Conservation (phyloP, 1,140 invertebrate genomes). For the Dufourea novaeangliae region DNA sequence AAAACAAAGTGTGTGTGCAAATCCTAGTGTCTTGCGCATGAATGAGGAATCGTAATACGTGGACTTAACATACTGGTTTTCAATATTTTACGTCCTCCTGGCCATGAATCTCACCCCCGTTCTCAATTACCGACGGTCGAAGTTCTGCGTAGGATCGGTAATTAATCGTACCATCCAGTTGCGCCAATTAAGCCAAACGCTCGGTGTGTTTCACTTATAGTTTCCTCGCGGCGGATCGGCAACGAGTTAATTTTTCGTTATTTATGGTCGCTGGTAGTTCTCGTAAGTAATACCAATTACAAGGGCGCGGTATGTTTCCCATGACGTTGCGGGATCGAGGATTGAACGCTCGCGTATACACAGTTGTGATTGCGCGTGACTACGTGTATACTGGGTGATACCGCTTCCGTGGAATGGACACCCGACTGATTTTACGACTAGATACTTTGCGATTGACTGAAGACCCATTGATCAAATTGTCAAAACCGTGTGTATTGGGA, state of each 20-base stretch:
- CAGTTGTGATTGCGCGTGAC: background rate
- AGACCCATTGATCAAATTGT: too few species aligned
- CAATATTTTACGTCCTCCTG: background rate
- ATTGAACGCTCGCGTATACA: background rate
- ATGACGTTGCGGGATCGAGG: background rate
- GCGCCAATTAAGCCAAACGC: constrained; percentile 39
- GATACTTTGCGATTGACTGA: too few species aligned
- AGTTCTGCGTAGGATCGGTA: background rate
- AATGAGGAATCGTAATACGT: background rate
- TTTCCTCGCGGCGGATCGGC: constrained; percentile 13
- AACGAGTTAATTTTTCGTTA: constrained; percentile 49
- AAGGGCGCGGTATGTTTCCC: constrained; percentile 8
- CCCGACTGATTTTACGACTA: too few species aligned
- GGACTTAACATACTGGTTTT: constrained; percentile 11
- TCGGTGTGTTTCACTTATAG: constrained; percentile 39
- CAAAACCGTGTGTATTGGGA: too few species aligned
- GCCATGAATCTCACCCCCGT: constrained; percentile 27
- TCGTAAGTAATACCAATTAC: constrained; percentile 48
- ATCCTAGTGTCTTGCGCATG: too few species aligned
- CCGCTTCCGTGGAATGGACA: too few species aligned
- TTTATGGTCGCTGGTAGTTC: constrained; percentile 30
- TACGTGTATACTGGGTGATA: too few species aligned
- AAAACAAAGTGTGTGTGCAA: background rate
- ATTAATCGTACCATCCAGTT: constrained; percentile 31
- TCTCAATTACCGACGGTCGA: constrained; percentile 32